Evolutionary conservation across 2,113 vertebrate species (phyloP).

Genomic region (Baryphthengus martii): DNA sequence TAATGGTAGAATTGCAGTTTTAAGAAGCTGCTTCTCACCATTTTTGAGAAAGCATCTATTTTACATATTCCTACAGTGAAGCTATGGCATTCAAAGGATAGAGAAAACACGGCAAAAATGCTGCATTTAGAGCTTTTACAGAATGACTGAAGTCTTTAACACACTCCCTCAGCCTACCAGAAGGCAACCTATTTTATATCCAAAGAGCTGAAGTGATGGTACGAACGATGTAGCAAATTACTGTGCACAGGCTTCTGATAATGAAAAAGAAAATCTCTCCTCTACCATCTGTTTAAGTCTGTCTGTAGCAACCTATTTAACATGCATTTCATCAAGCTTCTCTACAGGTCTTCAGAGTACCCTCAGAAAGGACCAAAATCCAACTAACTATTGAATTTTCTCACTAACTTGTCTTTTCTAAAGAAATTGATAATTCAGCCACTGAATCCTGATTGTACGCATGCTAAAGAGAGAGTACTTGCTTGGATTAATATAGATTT

Average conservation of each 20-base stretch:
- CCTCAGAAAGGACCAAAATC: neutral
- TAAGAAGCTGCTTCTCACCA: neutral
- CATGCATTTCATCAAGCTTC: neutral
- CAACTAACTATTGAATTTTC: neutral
- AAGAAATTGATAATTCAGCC: neutral
- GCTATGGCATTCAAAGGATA: neutral
- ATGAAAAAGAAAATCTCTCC: neutral
- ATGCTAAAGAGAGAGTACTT: neutral
- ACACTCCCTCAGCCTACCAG: neutral
- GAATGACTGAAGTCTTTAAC: neutral
- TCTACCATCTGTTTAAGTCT: neutral
- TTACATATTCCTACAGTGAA: neutral
- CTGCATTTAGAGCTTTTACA: neutral
- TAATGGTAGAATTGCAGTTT: neutral
- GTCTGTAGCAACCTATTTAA: neutral
- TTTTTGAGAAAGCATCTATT: neutral
- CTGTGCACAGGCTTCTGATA: neutral
- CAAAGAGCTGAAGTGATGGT: neutral
- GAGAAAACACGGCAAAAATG: neutral
- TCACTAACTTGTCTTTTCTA: neutral
- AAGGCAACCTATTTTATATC: neutral
- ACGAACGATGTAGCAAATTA: neutral
- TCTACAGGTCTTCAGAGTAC: neutral
- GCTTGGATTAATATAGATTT: neutral
- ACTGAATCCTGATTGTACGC: neutral